A percentile compares a stretch with the other conserved stretches of the same genome.
These are phyloP conservation scores for Silvanus unidentatus DNA, from an alignment of 2,888 invertebrate genomes.

Conservation along the genomic window DNA sequence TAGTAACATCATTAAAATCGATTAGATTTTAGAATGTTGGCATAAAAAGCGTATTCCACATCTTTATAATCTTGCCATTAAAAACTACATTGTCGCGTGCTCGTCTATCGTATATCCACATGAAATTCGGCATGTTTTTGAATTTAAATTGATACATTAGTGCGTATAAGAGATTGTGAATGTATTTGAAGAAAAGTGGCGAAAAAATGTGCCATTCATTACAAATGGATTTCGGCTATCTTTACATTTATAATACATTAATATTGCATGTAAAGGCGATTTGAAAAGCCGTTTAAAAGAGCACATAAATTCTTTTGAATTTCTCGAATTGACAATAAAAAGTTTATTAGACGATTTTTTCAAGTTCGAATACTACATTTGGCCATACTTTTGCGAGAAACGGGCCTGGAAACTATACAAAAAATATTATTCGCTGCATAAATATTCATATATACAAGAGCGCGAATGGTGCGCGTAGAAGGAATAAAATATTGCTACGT, in stretches of 20 bases:
- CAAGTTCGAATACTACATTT: neutral
- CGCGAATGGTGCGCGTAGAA: too few relatives aligned
- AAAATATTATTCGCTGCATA: too few relatives aligned
- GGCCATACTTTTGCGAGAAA: too few relatives aligned
- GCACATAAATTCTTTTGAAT: conserved; percentile 6
- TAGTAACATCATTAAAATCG: conserved; percentile 28
- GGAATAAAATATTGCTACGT: too few relatives aligned
- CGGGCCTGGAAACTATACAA: too few relatives aligned
- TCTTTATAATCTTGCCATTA: conserved; percentile 4
- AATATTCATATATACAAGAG: too few relatives aligned
- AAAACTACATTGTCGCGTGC: conserved; percentile 5
- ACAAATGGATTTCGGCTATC: conserved; percentile 7
- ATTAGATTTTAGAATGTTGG: conserved; percentile 24
- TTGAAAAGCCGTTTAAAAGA: conserved; percentile 4
- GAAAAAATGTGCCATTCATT: neutral
- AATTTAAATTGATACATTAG: conserved; percentile 12
- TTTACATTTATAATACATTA: neutral
- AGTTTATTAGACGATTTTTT: conserved; percentile 7
- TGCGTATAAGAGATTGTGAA: neutral
- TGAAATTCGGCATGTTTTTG: conserved; percentile 15
- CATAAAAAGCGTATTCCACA: conserved; percentile 21
- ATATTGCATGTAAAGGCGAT: conserved; percentile 3
- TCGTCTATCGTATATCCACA: conserved; percentile 18
- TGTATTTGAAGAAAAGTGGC: conserved; percentile 6
- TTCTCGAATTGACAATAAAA: conserved; percentile 7